These are phyloP conservation scores for Aphidius gifuensis DNA, from an alignment of 1,140 invertebrate genomes.

Conservation along the genomic window DNA sequence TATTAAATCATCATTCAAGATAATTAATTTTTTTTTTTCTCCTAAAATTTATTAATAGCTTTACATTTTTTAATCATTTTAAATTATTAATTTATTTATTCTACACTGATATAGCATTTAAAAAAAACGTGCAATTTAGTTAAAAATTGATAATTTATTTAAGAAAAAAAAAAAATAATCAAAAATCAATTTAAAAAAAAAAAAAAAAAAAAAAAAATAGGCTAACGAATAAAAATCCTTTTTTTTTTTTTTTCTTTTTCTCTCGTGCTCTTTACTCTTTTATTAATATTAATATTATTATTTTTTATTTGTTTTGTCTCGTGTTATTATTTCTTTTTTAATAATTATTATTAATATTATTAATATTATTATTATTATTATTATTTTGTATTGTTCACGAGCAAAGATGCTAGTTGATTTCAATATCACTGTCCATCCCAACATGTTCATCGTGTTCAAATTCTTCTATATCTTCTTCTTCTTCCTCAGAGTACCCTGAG, in stretches of 20 bases:
- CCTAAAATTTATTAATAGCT: too few species aligned
- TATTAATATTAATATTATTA: neutral
- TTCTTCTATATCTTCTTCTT: slow-evolving; percentile 52
- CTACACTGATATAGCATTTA: too few species aligned
- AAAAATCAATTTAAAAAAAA: too few species aligned
- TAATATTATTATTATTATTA: slow-evolving; percentile 4
- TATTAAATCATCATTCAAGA: too few species aligned
- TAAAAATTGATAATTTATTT: neutral
- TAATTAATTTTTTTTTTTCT: too few species aligned
- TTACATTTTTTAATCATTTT: too few species aligned
- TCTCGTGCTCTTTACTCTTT: neutral
- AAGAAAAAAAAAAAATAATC: neutral
- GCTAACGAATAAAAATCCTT: neutral
- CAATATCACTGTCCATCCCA: slow-evolving; percentile 48
- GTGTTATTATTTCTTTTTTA: neutral
- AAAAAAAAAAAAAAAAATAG: slow-evolving; percentile 1
- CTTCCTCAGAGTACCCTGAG: slow-evolving; percentile 52
- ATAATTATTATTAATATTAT: slow-evolving; percentile 15
- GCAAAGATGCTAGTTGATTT: slow-evolving; percentile 49
- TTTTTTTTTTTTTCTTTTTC: neutral
- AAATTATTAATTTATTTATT: too few species aligned
- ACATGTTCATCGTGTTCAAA: slow-evolving; percentile 52
- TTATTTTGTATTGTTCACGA: slow-evolving; percentile 1
- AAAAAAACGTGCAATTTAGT: too few species aligned
- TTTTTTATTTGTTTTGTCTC: neutral